phyloP scores from a whole-genome alignment of 2,113 vertebrate species.

The Ciconia boyciana region DNA sequence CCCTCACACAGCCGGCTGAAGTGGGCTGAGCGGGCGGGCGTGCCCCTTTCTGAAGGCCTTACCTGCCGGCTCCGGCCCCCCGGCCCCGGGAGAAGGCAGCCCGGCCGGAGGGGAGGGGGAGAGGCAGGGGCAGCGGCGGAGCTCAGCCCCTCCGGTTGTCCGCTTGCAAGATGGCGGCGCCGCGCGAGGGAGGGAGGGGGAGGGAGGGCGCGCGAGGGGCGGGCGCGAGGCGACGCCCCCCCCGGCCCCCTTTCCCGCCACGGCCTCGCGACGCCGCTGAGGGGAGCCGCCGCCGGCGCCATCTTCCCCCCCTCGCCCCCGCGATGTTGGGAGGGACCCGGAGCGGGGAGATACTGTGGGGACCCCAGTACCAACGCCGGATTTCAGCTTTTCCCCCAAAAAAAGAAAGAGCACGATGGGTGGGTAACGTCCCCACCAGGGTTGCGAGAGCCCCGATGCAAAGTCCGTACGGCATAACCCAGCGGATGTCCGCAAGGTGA shows the following conservation, averaged over 20 bases:
- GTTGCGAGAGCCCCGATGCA: rapidly evolving
- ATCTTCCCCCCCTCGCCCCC: background rate
- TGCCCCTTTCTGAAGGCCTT: conserved; percentile 7
- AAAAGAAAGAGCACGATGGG: background rate
- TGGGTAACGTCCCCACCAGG: background rate
- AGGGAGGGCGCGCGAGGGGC: background rate
- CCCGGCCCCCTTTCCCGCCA: background rate
- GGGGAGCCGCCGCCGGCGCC: background rate
- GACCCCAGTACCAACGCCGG: rapidly evolving
- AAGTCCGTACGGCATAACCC: rapidly evolving
- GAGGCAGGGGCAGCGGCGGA: conserved; percentile 30
- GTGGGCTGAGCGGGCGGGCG: background rate
- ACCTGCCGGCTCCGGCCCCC: conserved; percentile 36
- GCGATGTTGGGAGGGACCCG: background rate
- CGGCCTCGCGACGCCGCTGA: background rate
- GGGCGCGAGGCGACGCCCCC: background rate
- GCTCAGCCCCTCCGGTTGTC: conserved; percentile 33
- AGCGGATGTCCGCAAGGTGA: rapidly evolving
- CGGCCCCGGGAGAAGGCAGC: background rate
- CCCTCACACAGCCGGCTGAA: background rate
- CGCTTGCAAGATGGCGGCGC: conserved; percentile 70
- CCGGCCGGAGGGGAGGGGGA: conserved; percentile 26
- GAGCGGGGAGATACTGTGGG: too few species aligned
- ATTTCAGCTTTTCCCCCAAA: background rate
- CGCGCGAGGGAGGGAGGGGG: background rate